Base-by-base conservation (phyloP, 2,888 invertebrate genomes). In the Caenorhabditis uteleia region DNA sequence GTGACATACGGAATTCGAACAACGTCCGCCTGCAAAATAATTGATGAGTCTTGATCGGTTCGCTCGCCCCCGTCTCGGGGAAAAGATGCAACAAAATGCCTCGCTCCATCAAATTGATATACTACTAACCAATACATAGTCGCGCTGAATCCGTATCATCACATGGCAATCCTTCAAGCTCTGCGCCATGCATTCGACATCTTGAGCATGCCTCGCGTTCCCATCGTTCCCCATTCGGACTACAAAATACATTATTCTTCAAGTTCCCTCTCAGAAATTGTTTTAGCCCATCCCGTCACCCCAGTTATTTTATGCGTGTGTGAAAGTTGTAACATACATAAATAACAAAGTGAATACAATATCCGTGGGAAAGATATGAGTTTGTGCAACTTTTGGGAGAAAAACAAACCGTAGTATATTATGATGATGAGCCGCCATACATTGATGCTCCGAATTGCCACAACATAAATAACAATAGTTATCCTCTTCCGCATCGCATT, bases 391-490 rank as follows among this genome's bases (percentile, higher is more conserved):
- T 29, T 10, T 29, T 7, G 12, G 12, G 16, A 31, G 16, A 40
- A 25, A 20, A 18, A 18, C 10, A 26, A 23, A 80, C 80, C 81
- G 69, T 33, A 82, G 70, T 31, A 82, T 82, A 44, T 69, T 71
- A 59, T 82, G 80, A 40, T 78, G 72, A 58, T 83, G 83, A 6
- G 83, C 83, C 2, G 83, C 78, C 40, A 69, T 60, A 60, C 83
- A 83, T 27, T 70, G 69, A 50, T 78, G 61, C 26, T 75, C 51
- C 40, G 70, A 68, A 47, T 74, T 81, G 25, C 83, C 83, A 46
- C 83, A 83, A 54, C 83, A 83, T 26, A 83, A 64, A 61, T 83
- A 83, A 62, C 83, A 83, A 60, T 82, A 82, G 60, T 78, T 75
- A 69, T 83, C 83, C 59, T 82, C 82, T 50, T 83, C 81, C 1